phyloP scores from a whole-genome alignment of 2,797 vertebrate genomes.

The Lates japonicus region DNA sequence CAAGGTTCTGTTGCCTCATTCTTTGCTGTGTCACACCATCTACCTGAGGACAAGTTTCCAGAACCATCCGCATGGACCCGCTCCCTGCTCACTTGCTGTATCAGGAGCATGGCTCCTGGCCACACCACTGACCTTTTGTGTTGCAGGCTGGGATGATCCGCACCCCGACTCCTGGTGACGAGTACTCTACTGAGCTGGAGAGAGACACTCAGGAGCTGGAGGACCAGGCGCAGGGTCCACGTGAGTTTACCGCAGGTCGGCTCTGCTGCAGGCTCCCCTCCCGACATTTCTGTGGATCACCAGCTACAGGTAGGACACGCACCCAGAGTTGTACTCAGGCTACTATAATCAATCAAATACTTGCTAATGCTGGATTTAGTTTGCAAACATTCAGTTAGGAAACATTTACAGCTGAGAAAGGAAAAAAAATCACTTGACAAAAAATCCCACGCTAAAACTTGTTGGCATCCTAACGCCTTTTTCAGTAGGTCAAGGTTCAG shows the following conservation, averaged over 20 bases:
- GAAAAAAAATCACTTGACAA: too few relatives aligned
- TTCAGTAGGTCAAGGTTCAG: background rate
- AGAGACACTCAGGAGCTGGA: constrained; percentile 94
- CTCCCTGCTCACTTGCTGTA: background rate
- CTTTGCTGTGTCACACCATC: accelerated
- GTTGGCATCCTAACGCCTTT: background rate
- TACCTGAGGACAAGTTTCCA: background rate
- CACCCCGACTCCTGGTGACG: constrained; percentile 92
- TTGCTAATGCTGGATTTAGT: too few relatives aligned
- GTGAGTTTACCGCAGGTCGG: constrained; percentile 94
- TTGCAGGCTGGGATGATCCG: constrained; percentile 97
- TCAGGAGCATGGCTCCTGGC: background rate
- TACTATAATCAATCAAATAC: background rate
- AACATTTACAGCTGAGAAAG: too few relatives aligned
- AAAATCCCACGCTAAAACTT: background rate
- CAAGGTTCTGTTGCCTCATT: background rate
- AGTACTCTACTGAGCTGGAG: constrained; percentile 98
- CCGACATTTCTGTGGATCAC: constrained; percentile 84
- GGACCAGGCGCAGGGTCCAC: constrained; percentile 92
- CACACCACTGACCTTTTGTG: constrained; percentile 6
- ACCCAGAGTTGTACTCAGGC: accelerated
- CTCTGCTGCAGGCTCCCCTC: constrained; percentile 78
- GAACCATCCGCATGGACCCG: too few relatives aligned
- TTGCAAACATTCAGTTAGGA: too few relatives aligned
- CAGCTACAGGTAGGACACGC: constrained; percentile 78